Base-by-base conservation (phyloP, 2,113 vertebrate genomes). In the Perca fluviatilis region DNA sequence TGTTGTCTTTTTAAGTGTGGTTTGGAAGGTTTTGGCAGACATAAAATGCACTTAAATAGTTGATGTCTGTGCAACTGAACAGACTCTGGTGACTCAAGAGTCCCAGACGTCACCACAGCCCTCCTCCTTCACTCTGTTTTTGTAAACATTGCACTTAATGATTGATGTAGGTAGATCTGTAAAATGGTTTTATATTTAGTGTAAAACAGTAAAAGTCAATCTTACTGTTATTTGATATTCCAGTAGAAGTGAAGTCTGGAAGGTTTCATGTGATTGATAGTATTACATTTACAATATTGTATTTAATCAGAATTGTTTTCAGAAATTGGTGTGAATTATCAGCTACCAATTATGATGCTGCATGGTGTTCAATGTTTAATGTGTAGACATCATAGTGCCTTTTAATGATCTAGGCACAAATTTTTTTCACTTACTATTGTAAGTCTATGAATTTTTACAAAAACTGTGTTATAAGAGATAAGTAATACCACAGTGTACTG, bases 1-100 rank as follows among this genome's bases (percentile, higher is more conserved):
- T 74, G 25, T 33, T 18, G 66, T 88, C 57, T 77, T 80, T 84
- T 71, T 63, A 70, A 83, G 63, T 65, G 65, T 47, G 64, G 60
- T 21, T 43, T 77, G 30, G 12, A 25, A 23, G 56, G 13, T 43
- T 68, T 14, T 65, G 47, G 53, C n/a, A 23, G 25, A 63, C n/a
- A 15, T 51, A 50, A 57, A 81, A 64, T 49, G 30, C 49, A 30
- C 54, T 53, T 56, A 78, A 70, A 62, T 15, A 11, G 19, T 53
- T 16, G 3, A 6, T 58, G 21, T 36, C 60, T 43, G 19, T n/a
- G 56, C 21, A 46, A 21, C 47, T 46, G 16, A 68, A 46, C 51
- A n/a, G 18, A 50, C 50, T 21, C 21, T 21, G 43, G 27, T 57
- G 61, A 64, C 9, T 19, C 16, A 27, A 43, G 19, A 46, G 7